Percentiles rank a stretch among this genome's conserved stretches.
phyloP scores from a whole-genome alignment of 2,888 invertebrate genomes.

The Chamaedrilus cognettii region DNA sequence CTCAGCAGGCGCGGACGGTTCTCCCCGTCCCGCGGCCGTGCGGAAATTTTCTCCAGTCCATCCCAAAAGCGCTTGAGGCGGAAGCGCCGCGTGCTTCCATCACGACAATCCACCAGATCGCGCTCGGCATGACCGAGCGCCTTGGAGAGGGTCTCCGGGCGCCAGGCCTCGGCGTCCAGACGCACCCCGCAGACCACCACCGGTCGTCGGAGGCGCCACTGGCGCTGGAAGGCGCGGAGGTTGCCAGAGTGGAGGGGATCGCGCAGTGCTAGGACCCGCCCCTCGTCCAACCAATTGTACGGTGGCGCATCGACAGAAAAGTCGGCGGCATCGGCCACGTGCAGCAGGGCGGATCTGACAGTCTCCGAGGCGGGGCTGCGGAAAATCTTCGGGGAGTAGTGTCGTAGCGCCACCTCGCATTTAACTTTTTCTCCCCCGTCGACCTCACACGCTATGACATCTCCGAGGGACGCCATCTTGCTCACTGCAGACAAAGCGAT shows the following conservation, averaged over 20 bases:
- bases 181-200: conserved; percentile 90
- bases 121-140: conserved; percentile 90
- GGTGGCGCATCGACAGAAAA: too few relatives aligned
- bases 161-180: conserved; percentile 82
- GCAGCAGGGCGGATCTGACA: not conserved
- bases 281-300: conserved; percentile 93
- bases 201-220: conserved; percentile 64
- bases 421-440: too few relatives aligned
- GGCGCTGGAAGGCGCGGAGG: conserved; percentile 55
- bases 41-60: conserved; percentile 83
- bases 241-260: conserved; percentile 72
- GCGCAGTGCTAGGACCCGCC: conserved; percentile 82
- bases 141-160: conserved; percentile 83
- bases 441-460: not conserved
- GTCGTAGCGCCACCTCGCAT: not conserved
- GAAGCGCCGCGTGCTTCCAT: conserved; percentile 85
- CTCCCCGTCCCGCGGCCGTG: conserved; percentile 56
- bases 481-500: not conserved
- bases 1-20: conserved; percentile 67
- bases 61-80: conserved; percentile 92
- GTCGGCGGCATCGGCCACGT: too few relatives aligned
- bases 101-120: conserved; percentile 90
- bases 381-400: not conserved
- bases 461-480: not conserved
- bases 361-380: not conserved